Evolutionary conservation across 2,888 invertebrate genomes (phyloP).

Genomic region (Schrankia costaestrigalis): DNA sequence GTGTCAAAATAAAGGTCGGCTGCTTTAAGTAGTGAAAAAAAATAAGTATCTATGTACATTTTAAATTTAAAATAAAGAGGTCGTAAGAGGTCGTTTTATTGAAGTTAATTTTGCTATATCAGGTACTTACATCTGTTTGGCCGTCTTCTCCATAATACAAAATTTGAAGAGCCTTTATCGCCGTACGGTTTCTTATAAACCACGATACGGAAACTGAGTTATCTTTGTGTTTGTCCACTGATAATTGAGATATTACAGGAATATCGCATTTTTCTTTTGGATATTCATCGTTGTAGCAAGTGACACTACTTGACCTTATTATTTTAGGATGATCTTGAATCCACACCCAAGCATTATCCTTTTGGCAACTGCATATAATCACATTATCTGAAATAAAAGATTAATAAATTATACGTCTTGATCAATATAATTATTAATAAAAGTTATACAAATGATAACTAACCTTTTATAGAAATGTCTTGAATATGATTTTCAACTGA

Average conservation of each 20-base stretch:
- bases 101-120: not conserved
- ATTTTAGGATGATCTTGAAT: constrained; percentile 89
- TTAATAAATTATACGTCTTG: not conserved
- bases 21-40: no score
- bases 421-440: not conserved
- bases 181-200: constrained; percentile 93
- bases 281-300: constrained; percentile 65
- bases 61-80: no score
- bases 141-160: constrained; percentile 84
- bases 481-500: constrained; percentile 92
- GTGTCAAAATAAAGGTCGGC: no score
- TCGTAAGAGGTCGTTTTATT: no score
- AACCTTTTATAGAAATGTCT: constrained; percentile 90
- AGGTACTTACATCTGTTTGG: constrained; percentile 48
- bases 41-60: no score
- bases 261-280: constrained; percentile 78
- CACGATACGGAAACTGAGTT: constrained; percentile 92
- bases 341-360: constrained; percentile 96
- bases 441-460: constrained; percentile 10
- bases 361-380: constrained; percentile 93
- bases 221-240: constrained; percentile 92
- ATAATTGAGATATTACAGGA: constrained; percentile 90
- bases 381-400: constrained; percentile 87
- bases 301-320: constrained; percentile 56
- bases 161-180: constrained; percentile 90